A percentile compares a stretch with the other conserved stretches of the same genome.
phyloP scores from a whole-genome alignment of 2,888 invertebrate species.

The Acronicta psi region DNA sequence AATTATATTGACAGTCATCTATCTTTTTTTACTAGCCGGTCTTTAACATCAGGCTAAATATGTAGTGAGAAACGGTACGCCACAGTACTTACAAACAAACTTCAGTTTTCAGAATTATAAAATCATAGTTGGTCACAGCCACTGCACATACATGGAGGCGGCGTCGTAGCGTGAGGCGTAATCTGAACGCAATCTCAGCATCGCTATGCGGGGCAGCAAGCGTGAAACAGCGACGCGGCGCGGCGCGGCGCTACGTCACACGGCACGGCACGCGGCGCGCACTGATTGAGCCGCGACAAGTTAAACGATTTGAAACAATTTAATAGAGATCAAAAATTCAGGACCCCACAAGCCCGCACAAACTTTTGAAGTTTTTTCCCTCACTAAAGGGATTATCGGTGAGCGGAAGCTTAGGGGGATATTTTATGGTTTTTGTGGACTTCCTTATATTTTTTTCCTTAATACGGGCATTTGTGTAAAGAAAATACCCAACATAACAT shows the following conservation, averaged over 20 bases:
- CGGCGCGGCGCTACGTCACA: constrained; percentile 32
- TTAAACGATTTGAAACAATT: constrained; percentile 90
- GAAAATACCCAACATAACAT: constrained; percentile 8
- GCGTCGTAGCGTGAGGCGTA: constrained; percentile 52
- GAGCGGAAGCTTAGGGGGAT: constrained; percentile 83
- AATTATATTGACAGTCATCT: no score
- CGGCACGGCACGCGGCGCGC: constrained; percentile 65
- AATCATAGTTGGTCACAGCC: constrained; percentile 35
- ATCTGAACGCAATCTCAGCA: constrained; percentile 60
- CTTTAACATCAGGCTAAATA: no score
- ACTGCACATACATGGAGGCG: constrained; percentile 30
- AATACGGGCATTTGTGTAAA: constrained; percentile 56
- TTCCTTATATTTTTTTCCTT: constrained; percentile 74
- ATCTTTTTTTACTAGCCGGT: no score
- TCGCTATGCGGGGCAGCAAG: constrained; percentile 75
- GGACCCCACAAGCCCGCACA: constrained; percentile 85
- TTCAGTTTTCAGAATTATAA: constrained; percentile 5
- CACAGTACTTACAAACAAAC: neutral
- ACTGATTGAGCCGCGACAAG: constrained; percentile 89
- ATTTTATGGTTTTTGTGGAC: constrained; percentile 83
- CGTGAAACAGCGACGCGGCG: constrained; percentile 69
- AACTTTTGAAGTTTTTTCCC: constrained; percentile 89
- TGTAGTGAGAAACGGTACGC: no score
- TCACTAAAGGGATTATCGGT: constrained; percentile 88
- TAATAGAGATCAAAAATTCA: constrained; percentile 89